Evolutionary conservation across 2,113 vertebrate species (phyloP).

Genomic region (Cichladusa arquata): DNA sequence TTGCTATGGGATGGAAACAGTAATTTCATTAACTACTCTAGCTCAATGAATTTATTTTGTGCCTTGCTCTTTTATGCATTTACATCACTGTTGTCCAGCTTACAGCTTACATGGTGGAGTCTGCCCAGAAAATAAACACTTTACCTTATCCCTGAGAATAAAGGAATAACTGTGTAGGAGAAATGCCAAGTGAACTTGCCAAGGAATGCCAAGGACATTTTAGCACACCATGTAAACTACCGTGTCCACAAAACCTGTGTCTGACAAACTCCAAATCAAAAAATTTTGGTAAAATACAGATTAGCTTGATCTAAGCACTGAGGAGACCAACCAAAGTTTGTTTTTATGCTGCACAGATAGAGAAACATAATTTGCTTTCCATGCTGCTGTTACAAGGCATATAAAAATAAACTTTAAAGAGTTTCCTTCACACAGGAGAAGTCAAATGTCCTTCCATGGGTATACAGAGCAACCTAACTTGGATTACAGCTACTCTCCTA

Average conservation of each 20-base stretch:
- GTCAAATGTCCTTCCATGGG: neutral
- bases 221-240: neutral
- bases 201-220: neutral
- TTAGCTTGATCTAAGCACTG: neutral
- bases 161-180: neutral
- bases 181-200: neutral
- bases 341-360: neutral
- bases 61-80: neutral
- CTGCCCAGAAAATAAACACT: neutral
- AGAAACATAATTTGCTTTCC: neutral
- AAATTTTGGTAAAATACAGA: neutral
- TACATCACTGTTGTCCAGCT: neutral
- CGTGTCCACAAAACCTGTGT: neutral
- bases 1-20: neutral
- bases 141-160: neutral
- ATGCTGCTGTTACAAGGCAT: neutral
- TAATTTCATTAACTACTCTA: neutral
- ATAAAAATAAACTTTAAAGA: neutral
- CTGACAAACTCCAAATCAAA: neutral
- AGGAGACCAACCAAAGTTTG: neutral
- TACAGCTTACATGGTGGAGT: neutral
- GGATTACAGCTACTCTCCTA: neutral
- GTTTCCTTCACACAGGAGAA: neutral
- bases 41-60: neutral
- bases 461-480: neutral